Conservation (phyloP, 2,888 invertebrate genomes). For the Lamproptera curius region DNA sequence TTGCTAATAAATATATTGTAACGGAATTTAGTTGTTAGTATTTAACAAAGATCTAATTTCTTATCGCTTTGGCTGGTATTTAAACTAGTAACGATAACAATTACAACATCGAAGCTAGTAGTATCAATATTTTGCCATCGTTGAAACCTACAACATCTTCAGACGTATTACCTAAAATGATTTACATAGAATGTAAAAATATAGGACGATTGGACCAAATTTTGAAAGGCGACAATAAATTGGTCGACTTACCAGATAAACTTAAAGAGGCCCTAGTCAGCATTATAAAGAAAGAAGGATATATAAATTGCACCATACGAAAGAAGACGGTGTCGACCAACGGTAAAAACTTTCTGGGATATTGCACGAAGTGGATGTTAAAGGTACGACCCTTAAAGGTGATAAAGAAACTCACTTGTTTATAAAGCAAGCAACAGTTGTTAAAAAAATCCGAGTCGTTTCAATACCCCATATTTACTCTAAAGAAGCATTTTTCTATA, state of each 20-base stretch:
- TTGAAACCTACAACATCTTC: too few species aligned
- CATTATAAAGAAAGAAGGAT: slow-evolving; percentile 32
- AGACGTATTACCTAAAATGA: too few species aligned
- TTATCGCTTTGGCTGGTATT: background rate
- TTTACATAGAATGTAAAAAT: background rate
- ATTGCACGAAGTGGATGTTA: slow-evolving; percentile 19
- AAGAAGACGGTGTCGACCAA: slow-evolving; percentile 32
- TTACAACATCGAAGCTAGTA: background rate
- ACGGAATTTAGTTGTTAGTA: too few species aligned
- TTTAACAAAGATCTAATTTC: too few species aligned
- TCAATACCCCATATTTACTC: slow-evolving; percentile 31
- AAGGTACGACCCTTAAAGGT: slow-evolving; percentile 37
- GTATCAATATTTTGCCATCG: background rate
- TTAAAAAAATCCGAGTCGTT: slow-evolving; percentile 28
- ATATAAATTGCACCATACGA: slow-evolving; percentile 27
- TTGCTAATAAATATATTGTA: too few species aligned
- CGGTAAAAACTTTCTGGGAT: slow-evolving; percentile 45
- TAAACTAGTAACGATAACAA: background rate
- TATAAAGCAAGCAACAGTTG: slow-evolving; percentile 36
- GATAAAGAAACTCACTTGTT: slow-evolving; percentile 43
- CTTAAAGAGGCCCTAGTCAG: slow-evolving; percentile 32
- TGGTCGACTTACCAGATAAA: slow-evolving; percentile 17
- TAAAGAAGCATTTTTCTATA: slow-evolving; percentile 39
- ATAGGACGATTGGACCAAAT: background rate
- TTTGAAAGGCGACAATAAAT: background rate